Base-by-base conservation (phyloP, 2,113 vertebrate species). In the Tragelaphus buxtoni region DNA sequence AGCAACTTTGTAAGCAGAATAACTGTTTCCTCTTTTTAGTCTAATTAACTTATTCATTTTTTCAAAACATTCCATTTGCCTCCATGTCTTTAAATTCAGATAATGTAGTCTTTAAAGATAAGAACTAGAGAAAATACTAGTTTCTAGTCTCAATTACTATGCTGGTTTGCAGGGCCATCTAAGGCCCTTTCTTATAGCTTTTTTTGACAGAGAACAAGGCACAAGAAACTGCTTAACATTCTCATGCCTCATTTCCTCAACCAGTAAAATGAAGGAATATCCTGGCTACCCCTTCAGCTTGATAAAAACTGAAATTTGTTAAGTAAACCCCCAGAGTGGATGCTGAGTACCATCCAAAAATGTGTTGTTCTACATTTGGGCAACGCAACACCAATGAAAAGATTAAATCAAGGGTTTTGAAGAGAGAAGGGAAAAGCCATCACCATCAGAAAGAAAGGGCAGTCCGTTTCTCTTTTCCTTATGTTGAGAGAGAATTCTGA, bases 31-130 rank as follows among this genome's bases (percentile, higher is more conserved):
- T 91, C 53, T 90, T 97, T 95, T 49, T 61, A 91, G 49, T 42
- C n/a, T 83, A 61, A 82, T 72, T 49, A 80, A 72, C 30, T 58
- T 84, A 88, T 28, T 85, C 42, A 39, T 83, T 95, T 80, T 95
- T 87, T 60, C 55, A 77, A 90, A 95, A 49, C 9, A 86, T 61
- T 61, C 22, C 26, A 51, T 79, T 65, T 65, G 49, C 49, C 42
- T 84, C 77, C 65, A 28, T 45, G 65, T 51, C n/a, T 61, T 96
- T 74, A 90, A 85, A 85, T 90, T 90, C 74, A 94, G 32, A 89
- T 88, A 96, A 92, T 88, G 12, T 20, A 90, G 10, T 74, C 84
- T 95, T 87, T 85, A 90, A 92, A 97, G 47, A 93, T 18, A 87
- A 97, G 20, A 91, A 94, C 26, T 30, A 85, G 14, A 17, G 22